Percentiles rank a stretch among this genome's conserved stretches.
phyloP scores from a whole-genome alignment of 2,113 vertebrate species.

The Plecturocebus donacophilus region DNA sequence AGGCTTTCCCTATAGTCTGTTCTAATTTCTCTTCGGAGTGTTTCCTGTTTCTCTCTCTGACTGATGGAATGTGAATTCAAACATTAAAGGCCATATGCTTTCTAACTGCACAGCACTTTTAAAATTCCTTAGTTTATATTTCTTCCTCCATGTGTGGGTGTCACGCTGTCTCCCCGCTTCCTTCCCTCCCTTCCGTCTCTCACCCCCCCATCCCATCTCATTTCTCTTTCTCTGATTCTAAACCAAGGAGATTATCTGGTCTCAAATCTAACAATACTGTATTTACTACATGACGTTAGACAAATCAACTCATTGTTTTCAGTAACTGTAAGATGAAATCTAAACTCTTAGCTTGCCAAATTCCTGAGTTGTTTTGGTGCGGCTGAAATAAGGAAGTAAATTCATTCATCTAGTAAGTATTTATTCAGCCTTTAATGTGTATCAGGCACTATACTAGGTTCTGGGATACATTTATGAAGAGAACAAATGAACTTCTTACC shows the following conservation, averaged over 20 bases:
- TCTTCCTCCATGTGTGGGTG: neutral
- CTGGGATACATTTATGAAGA: neutral
- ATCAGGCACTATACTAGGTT: neutral
- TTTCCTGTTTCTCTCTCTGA: neutral
- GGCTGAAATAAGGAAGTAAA: neutral
- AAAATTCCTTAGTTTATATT: conserved; percentile 16
- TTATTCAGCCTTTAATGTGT: neutral
- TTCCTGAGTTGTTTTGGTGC: neutral
- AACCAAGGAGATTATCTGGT: neutral
- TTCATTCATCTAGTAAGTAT: neutral
- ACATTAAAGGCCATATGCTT: neutral
- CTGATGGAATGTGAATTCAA: neutral
- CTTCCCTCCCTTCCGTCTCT: neutral
- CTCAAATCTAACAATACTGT: neutral
- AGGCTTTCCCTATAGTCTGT: neutral
- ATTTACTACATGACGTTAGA: neutral
- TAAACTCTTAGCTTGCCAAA: neutral
- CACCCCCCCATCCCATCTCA: too few species aligned
- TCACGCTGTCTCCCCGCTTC: neutral
- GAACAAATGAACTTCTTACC: neutral
- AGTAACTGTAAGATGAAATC: neutral
- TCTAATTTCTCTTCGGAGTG: neutral
- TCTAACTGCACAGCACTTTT: conserved; percentile 14
- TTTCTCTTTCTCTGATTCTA: too few species aligned
- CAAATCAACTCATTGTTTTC: neutral